Conservation (phyloP, 2,113 vertebrate genomes). For the Leptobrachium leishanense region DNA sequence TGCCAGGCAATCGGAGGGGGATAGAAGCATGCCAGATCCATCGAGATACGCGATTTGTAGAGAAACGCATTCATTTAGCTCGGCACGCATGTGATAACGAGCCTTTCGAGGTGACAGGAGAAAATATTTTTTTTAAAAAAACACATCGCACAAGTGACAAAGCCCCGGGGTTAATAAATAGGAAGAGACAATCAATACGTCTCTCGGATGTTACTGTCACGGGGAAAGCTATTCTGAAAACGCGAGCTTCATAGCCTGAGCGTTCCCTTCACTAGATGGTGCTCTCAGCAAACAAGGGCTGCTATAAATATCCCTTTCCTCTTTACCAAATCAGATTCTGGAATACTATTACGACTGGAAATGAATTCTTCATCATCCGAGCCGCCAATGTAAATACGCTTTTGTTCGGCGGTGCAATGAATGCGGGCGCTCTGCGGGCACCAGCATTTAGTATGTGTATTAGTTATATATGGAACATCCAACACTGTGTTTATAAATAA, state of each 20-base stretch:
- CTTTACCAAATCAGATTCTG: not conserved
- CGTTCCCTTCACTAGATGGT: not conserved
- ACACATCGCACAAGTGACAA: not conserved
- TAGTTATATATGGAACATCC: not conserved
- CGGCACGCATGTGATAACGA: not conserved
- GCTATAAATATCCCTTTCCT: not conserved
- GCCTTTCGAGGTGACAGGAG: not conserved
- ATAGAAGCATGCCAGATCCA: not conserved
- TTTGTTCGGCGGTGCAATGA: not conserved
- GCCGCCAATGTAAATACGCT: not conserved
- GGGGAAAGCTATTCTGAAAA: not conserved
- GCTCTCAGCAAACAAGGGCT: not conserved
- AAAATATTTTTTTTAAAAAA: not conserved
- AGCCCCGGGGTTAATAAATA: slow-evolving; percentile 13
- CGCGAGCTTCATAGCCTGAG: not conserved
- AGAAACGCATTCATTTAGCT: not conserved
- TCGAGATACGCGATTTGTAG: not conserved
- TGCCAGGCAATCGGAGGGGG: not conserved
- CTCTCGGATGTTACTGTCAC: not conserved
- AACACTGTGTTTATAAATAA: too few species aligned
- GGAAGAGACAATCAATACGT: slow-evolving; percentile 7
- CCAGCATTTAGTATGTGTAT: not conserved
- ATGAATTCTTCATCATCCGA: not conserved
- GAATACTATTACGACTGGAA: not conserved
- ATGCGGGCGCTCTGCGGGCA: too few species aligned